phyloP scores from a whole-genome alignment of 1,140 invertebrate genomes.

The Drosophila kohkoa region DNA sequence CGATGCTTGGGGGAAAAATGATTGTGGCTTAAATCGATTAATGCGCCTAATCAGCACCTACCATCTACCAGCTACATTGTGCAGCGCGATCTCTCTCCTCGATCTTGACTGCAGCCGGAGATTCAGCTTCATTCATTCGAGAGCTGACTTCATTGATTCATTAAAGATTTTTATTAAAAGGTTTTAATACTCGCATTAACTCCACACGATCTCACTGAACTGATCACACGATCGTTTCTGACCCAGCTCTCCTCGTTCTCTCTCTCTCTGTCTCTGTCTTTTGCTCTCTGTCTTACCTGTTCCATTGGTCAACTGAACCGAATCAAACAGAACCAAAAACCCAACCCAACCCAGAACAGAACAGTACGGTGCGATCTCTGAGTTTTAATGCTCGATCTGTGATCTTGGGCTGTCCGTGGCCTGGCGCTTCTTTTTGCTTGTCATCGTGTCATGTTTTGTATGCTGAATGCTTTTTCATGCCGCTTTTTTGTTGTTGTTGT shows the following conservation, averaged over 20 bases:
- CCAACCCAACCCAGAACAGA: constrained; percentile 4
- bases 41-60: constrained; percentile 80
- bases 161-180: constrained; percentile 84
- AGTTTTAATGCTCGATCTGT: constrained; percentile 68
- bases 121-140: constrained; percentile 29
- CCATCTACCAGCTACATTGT: constrained; percentile 64
- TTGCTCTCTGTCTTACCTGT: constrained; percentile 32
- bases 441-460: constrained; percentile 82
- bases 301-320: constrained; percentile 51
- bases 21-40: constrained; percentile 84
- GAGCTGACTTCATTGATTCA: constrained; percentile 70
- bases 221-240: constrained; percentile 54
- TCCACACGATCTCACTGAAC: constrained; percentile 80
- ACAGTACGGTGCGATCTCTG: constrained; percentile 25
- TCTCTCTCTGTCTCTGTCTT: not conserved
- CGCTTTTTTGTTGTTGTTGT: constrained; percentile 51
- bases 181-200: constrained; percentile 84
- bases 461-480: constrained; percentile 77
- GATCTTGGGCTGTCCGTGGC: constrained; percentile 25
- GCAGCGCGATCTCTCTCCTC: constrained; percentile 44
- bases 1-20: constrained; percentile 40
- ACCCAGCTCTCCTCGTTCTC: constrained; percentile 3
- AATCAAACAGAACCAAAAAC: constrained; percentile 17
- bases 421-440: constrained; percentile 84
- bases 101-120: constrained; percentile 7